Conservation (phyloP, 2,797 vertebrate genomes). For the Apodemus agrarius region DNA sequence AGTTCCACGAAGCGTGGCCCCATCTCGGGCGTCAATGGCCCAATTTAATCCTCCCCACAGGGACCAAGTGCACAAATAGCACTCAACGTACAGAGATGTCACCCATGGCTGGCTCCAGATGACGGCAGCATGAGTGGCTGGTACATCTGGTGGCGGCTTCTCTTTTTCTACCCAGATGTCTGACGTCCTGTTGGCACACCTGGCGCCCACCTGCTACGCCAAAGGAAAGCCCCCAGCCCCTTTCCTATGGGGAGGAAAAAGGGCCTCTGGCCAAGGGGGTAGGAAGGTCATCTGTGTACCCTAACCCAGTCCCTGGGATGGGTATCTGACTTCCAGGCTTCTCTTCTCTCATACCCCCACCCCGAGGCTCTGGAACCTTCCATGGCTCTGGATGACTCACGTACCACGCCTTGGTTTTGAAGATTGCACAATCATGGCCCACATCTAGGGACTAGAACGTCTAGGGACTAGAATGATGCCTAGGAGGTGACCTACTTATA, state of each 20-base stretch:
- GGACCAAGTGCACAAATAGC: constrained; percentile 68
- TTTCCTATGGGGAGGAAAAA: constrained; percentile 47
- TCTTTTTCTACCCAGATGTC: constrained; percentile 73
- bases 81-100: neutral
- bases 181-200: constrained; percentile 30
- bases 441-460: neutral
- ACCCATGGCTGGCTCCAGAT: constrained; percentile 76
- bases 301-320: neutral
- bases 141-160: constrained; percentile 68
- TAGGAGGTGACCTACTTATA: neutral
- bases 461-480: neutral
- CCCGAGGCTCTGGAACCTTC: neutral
- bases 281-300: neutral
- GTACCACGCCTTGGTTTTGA: neutral
- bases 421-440: neutral
- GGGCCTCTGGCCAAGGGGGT: neutral
- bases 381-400: neutral
- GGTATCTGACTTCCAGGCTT: neutral
- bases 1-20: neutral
- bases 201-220: neutral
- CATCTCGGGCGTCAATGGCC: constrained; percentile 17
- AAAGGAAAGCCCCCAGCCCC: neutral
- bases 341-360: neutral
- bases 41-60: constrained; percentile 64
- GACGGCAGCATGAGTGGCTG: neutral